Evolutionary conservation across 1,140 invertebrate species (phyloP).

Genomic region (Theocolax elegans): DNA sequence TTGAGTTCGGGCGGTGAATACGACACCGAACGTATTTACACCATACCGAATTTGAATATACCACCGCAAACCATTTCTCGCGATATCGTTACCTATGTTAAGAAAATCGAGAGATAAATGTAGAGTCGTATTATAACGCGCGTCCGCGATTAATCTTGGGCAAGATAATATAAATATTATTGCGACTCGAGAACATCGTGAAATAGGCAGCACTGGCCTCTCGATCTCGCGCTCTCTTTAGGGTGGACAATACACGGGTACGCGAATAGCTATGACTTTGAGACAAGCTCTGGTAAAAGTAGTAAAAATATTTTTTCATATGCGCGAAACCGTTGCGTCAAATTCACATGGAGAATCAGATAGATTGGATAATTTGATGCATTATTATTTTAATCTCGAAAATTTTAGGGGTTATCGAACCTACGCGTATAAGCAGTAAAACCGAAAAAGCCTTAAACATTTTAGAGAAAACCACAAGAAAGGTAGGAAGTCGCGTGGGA

Average conservation of each 20-base stretch:
- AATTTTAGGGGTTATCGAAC: too few relatives aligned
- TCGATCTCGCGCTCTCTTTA: too few relatives aligned
- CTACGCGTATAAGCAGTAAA: too few relatives aligned
- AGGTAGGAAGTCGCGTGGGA: background rate
- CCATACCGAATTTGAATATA: background rate
- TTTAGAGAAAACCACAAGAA: background rate
- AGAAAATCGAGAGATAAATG: background rate
- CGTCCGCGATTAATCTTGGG: slow-evolving; percentile 36
- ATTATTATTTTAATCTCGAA: too few relatives aligned
- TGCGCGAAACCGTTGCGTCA: too few relatives aligned
- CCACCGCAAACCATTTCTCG: background rate
- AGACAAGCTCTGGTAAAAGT: background rate
- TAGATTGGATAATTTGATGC: too few relatives aligned
- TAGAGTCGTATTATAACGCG: background rate
- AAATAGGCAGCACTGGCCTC: background rate
- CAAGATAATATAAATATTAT: slow-evolving; percentile 42
- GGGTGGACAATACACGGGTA: background rate
- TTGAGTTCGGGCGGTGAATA: background rate
- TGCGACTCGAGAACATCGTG: too few relatives aligned
- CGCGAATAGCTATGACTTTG: too few relatives aligned
- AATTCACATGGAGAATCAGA: background rate
- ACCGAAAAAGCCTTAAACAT: background rate
- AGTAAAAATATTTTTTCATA: too few relatives aligned
- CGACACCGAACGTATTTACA: background rate
- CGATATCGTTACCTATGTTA: too few relatives aligned